Conservation (phyloP, 1,140 invertebrate species). For the Belonocnema kinseyi region DNA sequence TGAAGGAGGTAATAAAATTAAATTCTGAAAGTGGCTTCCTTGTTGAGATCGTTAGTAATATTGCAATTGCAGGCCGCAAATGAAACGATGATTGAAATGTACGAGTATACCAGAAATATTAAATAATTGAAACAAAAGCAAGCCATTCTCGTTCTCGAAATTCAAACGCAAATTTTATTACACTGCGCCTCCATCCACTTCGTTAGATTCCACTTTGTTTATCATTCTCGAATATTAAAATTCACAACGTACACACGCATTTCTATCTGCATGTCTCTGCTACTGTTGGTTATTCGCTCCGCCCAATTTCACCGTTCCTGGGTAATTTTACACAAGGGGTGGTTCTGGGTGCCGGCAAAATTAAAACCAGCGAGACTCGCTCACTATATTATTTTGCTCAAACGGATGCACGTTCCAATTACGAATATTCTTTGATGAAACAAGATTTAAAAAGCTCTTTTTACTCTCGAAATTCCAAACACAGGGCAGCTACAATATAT, state of each 20-base stretch:
- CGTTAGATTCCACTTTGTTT: slow-evolving; percentile 68
- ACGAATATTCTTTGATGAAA: slow-evolving; percentile 28
- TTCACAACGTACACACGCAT: slow-evolving; percentile 27
- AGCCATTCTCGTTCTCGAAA: slow-evolving; percentile 51
- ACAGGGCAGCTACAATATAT: neutral
- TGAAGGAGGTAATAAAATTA: neutral
- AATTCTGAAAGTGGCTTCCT: neutral
- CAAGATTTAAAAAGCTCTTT: slow-evolving; percentile 27
- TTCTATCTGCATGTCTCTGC: slow-evolving; percentile 25
- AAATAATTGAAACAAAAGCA: slow-evolving; percentile 63
- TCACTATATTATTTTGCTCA: slow-evolving; percentile 33
- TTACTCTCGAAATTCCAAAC: neutral
- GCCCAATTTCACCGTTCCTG: slow-evolving; percentile 44
- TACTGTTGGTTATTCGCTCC: slow-evolving; percentile 37
- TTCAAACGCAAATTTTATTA: slow-evolving; percentile 64
- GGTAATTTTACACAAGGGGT: slow-evolving; percentile 31
- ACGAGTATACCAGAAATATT: neutral
- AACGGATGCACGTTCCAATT: slow-evolving; percentile 33
- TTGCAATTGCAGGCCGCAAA: neutral
- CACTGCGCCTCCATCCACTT: slow-evolving; percentile 61
- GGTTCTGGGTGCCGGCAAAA: neutral
- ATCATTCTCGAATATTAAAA: slow-evolving; percentile 68
- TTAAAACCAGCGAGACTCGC: slow-evolving; percentile 36
- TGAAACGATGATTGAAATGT: slow-evolving; percentile 15
- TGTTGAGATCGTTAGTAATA: slow-evolving; percentile 14